phyloP scores from a whole-genome alignment of 2,113 vertebrate genomes.

The Pithys albifrons region DNA sequence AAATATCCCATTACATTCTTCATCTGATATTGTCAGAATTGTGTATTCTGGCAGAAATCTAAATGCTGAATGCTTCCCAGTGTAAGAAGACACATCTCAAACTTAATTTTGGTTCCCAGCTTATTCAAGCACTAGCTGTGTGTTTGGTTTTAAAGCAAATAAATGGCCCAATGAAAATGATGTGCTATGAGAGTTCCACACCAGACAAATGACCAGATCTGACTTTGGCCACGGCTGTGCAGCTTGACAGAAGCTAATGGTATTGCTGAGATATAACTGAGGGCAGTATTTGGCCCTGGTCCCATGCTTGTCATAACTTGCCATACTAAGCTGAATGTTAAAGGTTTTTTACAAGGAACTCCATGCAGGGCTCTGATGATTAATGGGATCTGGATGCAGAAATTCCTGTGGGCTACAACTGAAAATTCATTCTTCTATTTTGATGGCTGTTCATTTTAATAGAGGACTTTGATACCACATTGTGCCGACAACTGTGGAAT shows the following conservation, averaged over 20 bases:
- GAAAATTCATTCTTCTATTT: conserved; percentile 59
- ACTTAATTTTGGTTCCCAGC: conserved; percentile 20
- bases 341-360: conserved; percentile 52
- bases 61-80: conserved; percentile 10
- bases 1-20: conserved; percentile 31
- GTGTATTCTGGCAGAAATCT: conserved; percentile 56
- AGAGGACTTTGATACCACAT: conserved; percentile 47
- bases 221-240: not conserved
- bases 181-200: not conserved
- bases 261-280: not conserved
- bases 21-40: conserved; percentile 44
- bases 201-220: conserved; percentile 24
- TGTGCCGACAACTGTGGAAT: conserved; percentile 53
- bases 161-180: conserved; percentile 40
- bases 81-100: conserved; percentile 39
- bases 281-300: conserved; percentile 56
- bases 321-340: conserved; percentile 27
- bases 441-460: conserved; percentile 65
- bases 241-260: conserved; percentile 42
- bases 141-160: conserved; percentile 25
- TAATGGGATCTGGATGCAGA: conserved; percentile 58
- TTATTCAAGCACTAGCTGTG: not conserved
- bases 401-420: conserved; percentile 64
- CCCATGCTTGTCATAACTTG: conserved; percentile 46
- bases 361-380: conserved; percentile 36